These are phyloP conservation scores for Yponomeuta malinellus DNA, from an alignment of 2,888 invertebrate species.

Conservation along the genomic window DNA sequence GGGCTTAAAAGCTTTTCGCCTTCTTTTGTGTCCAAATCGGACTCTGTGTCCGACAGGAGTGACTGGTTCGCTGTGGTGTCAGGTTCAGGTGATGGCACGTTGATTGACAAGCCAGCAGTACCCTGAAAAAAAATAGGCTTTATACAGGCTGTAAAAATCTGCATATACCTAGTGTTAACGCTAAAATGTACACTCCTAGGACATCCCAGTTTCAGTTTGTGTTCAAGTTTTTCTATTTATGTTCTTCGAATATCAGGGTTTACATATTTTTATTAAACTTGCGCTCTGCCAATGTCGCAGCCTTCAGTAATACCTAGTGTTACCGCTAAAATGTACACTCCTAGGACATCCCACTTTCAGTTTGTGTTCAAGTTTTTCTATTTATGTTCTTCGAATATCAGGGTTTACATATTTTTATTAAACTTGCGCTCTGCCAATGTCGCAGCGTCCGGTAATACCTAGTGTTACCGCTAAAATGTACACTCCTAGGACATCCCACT, in stretches of 20 bases:
- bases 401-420: not conserved
- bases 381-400: not conserved
- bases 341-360: too few species aligned
- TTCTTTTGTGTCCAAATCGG: conserved; percentile 23
- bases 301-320: too few species aligned
- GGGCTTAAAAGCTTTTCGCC: not conserved
- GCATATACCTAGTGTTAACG: not conserved
- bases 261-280: not conserved
- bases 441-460: too few species aligned
- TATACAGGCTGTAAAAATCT: not conserved
- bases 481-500: too few species aligned
- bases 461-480: too few species aligned
- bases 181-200: too few species aligned
- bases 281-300: too few species aligned
- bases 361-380: too few species aligned
- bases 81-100: conserved; percentile 29
- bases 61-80: conserved; percentile 32
- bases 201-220: too few species aligned
- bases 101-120: conserved; percentile 34
- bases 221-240: too few species aligned
- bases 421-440: not conserved
- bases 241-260: not conserved
- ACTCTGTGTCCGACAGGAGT: conserved; percentile 54
- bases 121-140: conserved; percentile 32
- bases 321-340: too few species aligned